Base-by-base conservation (phyloP, 2,113 vertebrate genomes). In the Alosa alosa region DNA sequence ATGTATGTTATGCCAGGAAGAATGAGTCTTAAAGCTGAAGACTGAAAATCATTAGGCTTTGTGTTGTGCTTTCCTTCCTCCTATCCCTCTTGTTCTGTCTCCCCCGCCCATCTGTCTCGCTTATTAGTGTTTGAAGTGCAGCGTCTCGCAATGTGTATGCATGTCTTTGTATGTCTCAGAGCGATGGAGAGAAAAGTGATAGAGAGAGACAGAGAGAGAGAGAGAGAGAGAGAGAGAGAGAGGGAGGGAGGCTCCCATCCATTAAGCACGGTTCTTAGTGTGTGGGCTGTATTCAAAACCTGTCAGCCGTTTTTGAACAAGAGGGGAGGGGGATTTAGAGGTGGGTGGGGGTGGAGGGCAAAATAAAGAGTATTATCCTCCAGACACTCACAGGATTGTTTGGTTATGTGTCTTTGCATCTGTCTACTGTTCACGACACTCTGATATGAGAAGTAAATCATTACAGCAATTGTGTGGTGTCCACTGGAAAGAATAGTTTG, bases 211-310 rank as follows among this genome's bases (percentile, higher is more conserved):
- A 57, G 44, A 7, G 81, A 10, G 4, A 17, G 78, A 4, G 81
- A 50, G 44, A n/a, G 52, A 15, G 5, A 49, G 41, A 17, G 46
- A 46, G 75, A 50, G 50, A 60, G 75, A 64, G 45, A 84, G 44
- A 1, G 41, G 47, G 84, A 75, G 10, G 55, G 47, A 82, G 46
- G 64, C 82, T 85, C 52, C 41, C 18, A 46, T 82, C 39, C n/a
- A 49, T 78, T 78, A 17, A 78, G 72, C 72, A 6, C 10, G 72
- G 36, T 13, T 81, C 85, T 88, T 36, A 83, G 82, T 88, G 64
- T 88, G 85, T 50, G 75, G 82, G 45, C n/a, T n/a, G 57, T 44
- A 75, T 72, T 84, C 86, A 82, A 44, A 87, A 90, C 84, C 81
- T 83, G 82, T 86, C 84, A 81, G 82, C 68, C 36, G 31, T 82